These are phyloP conservation scores for Lucinisca nassula DNA, from an alignment of 2,888 invertebrate species.

Conservation along the genomic window DNA sequence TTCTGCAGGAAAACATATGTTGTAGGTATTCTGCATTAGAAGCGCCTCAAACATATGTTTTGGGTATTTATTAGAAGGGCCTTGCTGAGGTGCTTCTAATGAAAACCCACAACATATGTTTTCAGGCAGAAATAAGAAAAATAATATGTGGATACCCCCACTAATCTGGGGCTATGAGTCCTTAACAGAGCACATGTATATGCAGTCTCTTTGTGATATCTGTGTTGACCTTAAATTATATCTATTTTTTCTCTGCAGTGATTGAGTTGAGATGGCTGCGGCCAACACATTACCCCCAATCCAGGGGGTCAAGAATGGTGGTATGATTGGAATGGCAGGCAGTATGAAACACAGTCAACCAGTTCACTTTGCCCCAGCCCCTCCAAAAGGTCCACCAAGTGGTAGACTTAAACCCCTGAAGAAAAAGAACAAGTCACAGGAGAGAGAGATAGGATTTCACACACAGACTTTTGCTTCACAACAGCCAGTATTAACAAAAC, in stretches of 20 bases:
- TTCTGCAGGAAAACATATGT: no score
- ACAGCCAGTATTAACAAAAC: constrained; percentile 80
- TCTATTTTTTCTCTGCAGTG: neutral
- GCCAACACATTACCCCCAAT: constrained; percentile 81
- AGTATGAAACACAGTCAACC: constrained; percentile 68
- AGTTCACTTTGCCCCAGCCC: constrained; percentile 72
- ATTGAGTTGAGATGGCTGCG: constrained; percentile 78
- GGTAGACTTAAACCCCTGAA: constrained; percentile 75
- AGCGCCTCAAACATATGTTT: no score
- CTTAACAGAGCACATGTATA: no score
- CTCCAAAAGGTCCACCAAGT: constrained; percentile 74
- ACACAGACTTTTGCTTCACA: constrained; percentile 78
- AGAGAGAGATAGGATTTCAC: constrained; percentile 75
- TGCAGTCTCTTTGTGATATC: neutral
- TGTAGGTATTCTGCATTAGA: no score
- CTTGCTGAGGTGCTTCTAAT: no score
- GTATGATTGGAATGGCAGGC: constrained; percentile 57
- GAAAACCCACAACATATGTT: no score
- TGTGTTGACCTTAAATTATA: neutral
- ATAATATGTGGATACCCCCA: no score
- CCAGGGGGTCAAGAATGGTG: constrained; percentile 66
- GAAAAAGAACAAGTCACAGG: constrained; percentile 70
- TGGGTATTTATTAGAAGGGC: no score
- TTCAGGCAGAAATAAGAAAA: no score
- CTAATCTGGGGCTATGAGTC: no score